Evolutionary conservation across 2,113 vertebrate species (phyloP).

Genomic region (Piprites chloris): DNA sequence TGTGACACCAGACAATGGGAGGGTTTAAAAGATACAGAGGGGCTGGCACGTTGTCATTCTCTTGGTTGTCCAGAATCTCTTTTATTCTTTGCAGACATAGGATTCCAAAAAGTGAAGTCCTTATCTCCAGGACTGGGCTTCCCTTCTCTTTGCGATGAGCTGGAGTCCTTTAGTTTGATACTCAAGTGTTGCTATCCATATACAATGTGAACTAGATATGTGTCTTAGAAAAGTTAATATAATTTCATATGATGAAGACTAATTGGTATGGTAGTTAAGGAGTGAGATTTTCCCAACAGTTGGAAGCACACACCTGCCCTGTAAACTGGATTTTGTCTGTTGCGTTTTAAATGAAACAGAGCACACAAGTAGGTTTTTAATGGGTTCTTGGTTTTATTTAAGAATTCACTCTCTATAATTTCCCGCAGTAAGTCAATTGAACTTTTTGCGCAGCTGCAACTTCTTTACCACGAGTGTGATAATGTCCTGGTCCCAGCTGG

Average conservation of each 20-base stretch:
- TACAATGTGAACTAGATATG: background rate
- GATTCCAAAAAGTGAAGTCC: background rate
- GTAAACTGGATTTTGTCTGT: background rate
- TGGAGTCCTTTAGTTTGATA: background rate
- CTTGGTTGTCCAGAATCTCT: background rate
- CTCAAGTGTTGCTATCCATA: background rate
- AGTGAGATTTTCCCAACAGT: background rate
- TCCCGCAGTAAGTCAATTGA: background rate
- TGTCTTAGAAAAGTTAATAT: background rate
- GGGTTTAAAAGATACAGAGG: background rate
- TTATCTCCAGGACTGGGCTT: background rate
- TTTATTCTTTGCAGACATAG: background rate
- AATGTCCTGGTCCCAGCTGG: background rate
- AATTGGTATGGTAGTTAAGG: background rate
- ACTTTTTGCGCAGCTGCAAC: background rate
- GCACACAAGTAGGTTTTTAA: background rate
- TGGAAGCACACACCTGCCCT: background rate
- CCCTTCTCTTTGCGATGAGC: background rate
- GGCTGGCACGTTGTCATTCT: fast-evolving
- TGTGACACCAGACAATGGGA: background rate
- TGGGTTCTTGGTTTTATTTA: background rate
- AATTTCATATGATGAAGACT: background rate
- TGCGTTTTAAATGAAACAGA: background rate
- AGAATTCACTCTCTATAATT: fast-evolving
- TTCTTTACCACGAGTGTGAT: background rate